These are phyloP conservation scores for Cygnus olor DNA, from an alignment of 2,797 vertebrate genomes.

Conservation along the genomic window DNA sequence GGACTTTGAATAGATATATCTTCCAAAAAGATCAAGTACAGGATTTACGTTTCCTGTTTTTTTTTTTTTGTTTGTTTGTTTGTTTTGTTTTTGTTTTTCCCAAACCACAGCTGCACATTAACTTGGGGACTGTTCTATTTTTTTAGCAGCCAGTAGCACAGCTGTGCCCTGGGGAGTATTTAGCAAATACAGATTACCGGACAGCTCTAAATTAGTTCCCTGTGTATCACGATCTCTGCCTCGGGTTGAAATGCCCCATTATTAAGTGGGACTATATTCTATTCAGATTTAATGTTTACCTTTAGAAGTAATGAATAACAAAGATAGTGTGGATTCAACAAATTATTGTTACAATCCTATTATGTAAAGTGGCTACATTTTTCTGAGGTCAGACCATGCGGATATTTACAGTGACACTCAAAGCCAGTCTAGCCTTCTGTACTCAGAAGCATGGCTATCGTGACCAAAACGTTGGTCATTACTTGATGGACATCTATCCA, in stretches of 20 bases:
- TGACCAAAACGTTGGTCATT: background rate
- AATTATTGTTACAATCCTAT: background rate
- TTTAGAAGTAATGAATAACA: background rate
- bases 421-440: background rate
- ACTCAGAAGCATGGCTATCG: background rate
- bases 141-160: background rate
- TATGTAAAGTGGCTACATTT: background rate
- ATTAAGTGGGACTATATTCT: background rate
- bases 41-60: background rate
- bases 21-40: background rate
- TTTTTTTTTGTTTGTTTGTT: no score
- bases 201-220: background rate
- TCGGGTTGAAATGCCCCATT: background rate
- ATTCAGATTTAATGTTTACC: background rate
- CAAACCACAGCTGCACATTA: background rate
- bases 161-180: background rate
- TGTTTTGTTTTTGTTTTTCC: background rate
- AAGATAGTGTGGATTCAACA: background rate
- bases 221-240: rapidly evolving
- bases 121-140: background rate
- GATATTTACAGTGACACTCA: background rate
- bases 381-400: background rate
- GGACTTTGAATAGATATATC: background rate
- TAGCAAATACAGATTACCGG: background rate
- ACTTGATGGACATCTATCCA: background rate